Conservation (phyloP, 1,140 invertebrate species). For the Drosophila kurseongensis region DNA sequence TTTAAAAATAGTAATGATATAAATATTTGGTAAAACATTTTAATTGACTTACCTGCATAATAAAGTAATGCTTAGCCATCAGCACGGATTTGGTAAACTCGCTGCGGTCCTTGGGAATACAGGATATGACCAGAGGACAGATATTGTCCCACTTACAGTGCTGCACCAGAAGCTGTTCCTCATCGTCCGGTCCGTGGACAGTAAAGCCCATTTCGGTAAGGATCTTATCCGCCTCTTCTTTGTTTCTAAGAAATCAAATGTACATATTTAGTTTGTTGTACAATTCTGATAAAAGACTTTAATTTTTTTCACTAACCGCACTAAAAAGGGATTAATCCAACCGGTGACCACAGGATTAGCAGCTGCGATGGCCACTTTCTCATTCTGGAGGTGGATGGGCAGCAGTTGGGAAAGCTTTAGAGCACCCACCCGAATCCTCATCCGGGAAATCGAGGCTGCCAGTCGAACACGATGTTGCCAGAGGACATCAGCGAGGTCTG, state of each 20-base stretch:
- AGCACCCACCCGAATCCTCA: conserved; percentile 89
- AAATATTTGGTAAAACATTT: too few relatives aligned
- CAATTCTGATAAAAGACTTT: too few relatives aligned
- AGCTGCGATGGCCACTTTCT: conserved; percentile 87
- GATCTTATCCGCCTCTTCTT: conserved; percentile 61
- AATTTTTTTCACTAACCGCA: conserved; percentile 85
- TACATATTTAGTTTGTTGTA: too few relatives aligned
- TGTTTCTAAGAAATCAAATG: conserved; percentile 48
- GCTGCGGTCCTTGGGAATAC: conserved; percentile 86
- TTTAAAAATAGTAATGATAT: too few relatives aligned
- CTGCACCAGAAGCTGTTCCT: conserved; percentile 84
- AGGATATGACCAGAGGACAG: conserved; percentile 89
- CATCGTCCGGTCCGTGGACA: conserved; percentile 71
- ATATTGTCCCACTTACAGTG: conserved; percentile 88
- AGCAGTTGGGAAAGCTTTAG: conserved; percentile 88
- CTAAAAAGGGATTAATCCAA: conserved; percentile 91
- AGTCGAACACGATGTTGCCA: conserved; percentile 88
- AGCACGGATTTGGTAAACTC: conserved; percentile 84
- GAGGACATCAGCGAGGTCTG: conserved; percentile 87
- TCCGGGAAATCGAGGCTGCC: conserved; percentile 89
- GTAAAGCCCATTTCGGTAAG: conserved; percentile 68
- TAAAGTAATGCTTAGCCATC: conserved; percentile 85
- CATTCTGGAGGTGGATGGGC: conserved; percentile 88
- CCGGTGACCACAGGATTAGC: conserved; percentile 88
- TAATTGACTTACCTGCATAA: conserved; percentile 86